These are phyloP conservation scores for Crypturellus tataupa DNA, from an alignment of 2,797 vertebrate species.

Conservation along the genomic window DNA sequence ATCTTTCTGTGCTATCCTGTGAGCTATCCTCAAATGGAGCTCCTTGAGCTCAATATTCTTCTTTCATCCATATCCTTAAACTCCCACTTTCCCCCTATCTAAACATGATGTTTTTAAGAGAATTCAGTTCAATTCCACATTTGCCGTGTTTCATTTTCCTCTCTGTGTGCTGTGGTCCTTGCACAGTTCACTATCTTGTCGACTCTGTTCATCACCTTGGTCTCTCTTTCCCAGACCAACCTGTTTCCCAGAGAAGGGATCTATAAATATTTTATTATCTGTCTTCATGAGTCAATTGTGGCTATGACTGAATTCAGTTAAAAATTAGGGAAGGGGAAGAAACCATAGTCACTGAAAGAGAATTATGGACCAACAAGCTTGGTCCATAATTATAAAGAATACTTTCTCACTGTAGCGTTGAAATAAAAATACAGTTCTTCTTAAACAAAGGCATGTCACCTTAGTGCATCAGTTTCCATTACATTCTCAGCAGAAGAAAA, in stretches of 20 bases:
- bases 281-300: not conserved
- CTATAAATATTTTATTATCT: not conserved
- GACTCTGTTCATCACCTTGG: not conserved
- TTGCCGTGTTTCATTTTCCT: not conserved
- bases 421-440: conserved; percentile 8
- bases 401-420: not conserved
- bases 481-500: conserved; percentile 39
- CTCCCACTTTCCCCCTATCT: not conserved
- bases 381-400: not conserved
- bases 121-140: not conserved
- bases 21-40: not conserved
- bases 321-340: not conserved
- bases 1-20: not conserved
- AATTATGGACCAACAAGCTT: not conserved
- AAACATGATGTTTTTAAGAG: not conserved
- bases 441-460: not conserved
- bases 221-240: not conserved
- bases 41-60: not conserved
- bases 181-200: not conserved
- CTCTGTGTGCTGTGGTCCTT: not conserved
- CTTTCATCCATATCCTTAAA: not conserved
- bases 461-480: conserved; percentile 18
- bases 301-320: not conserved
- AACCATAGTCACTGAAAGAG: not conserved
- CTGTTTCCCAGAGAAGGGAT: not conserved